phyloP scores from a whole-genome alignment of 2,888 invertebrate species.

The Machimus rusticus region DNA sequence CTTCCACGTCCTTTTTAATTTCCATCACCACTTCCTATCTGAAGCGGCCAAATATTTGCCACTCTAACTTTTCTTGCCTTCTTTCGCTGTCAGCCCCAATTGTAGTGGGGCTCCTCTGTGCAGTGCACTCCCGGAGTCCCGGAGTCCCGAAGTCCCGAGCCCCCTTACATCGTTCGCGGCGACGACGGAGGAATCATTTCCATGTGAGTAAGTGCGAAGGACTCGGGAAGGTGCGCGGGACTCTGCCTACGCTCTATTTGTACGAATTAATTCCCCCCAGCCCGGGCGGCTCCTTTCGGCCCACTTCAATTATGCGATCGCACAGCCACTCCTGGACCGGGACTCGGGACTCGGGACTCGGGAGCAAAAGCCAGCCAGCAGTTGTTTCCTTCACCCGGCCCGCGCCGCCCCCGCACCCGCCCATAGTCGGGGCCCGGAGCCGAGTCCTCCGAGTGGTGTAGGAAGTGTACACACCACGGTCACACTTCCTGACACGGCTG shows the following conservation, averaged over 20 bases:
- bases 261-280: conserved; percentile 20
- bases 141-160: not conserved
- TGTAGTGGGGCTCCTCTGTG: not conserved
- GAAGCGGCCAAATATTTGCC: conserved; percentile 45
- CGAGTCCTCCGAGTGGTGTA: conserved; percentile 3
- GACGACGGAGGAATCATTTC: conserved; percentile 9
- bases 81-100: conserved; percentile 2
- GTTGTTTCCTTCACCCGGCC: conserved; percentile 11
- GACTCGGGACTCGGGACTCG: not conserved
- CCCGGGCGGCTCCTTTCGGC: not conserved
- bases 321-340: conserved; percentile 10
- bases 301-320: conserved; percentile 40
- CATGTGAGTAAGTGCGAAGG: conserved; percentile 28
- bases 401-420: not conserved
- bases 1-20: conserved; percentile 36
- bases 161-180: not conserved
- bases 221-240: not conserved
- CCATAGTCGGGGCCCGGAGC: not conserved
- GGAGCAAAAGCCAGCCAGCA: conserved; percentile 4
- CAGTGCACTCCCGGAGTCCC: not conserved
- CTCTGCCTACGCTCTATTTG: conserved; percentile 12
- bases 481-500: conserved; percentile 31
- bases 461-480: conserved; percentile 34
- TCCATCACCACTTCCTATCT: conserved; percentile 41
- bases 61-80: conserved; percentile 24